These are phyloP conservation scores for Cardiocondyla obscurior DNA, from an alignment of 1,140 invertebrate species.

Conservation along the genomic window DNA sequence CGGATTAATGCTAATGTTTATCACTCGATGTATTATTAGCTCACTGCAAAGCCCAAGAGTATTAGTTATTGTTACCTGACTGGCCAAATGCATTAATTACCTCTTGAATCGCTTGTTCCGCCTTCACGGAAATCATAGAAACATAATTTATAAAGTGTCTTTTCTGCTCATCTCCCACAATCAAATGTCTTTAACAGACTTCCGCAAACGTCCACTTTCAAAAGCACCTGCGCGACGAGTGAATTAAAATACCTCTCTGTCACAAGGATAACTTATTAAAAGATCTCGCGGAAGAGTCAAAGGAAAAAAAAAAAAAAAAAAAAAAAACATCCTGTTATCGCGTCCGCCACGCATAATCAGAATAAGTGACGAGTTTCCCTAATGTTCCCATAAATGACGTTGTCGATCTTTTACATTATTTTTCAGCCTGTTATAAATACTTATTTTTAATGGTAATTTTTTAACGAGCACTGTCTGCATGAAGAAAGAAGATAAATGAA, in stretches of 20 bases:
- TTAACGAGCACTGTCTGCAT: not conserved
- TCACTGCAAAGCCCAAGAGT: not conserved
- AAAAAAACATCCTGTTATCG: not conserved
- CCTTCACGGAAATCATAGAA: not conserved
- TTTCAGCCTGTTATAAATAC: slow-evolving; percentile 7
- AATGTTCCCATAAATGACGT: not conserved
- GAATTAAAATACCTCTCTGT: not conserved
- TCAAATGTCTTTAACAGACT: not conserved
- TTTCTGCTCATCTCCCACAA: not conserved
- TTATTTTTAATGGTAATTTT: not conserved
- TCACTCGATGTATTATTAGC: not conserved
- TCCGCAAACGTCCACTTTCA: not conserved
- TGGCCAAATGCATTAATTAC: not conserved
- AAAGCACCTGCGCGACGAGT: not conserved
- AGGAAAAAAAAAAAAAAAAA: not conserved
- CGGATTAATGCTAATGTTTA: not conserved
- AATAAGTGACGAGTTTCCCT: not conserved
- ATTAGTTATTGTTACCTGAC: slow-evolving; percentile 18
- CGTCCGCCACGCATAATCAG: not conserved
- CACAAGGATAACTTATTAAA: not conserved
- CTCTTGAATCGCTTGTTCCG: not conserved
- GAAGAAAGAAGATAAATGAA: not conserved
- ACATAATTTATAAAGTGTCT: slow-evolving; percentile 23
- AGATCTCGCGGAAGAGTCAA: not conserved
- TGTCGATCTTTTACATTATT: not conserved